Percentiles rank a stretch among this genome's conserved stretches.
Evolutionary conservation across 2,113 vertebrate genomes (phyloP).

Genomic region (Cinclus cinclus): DNA sequence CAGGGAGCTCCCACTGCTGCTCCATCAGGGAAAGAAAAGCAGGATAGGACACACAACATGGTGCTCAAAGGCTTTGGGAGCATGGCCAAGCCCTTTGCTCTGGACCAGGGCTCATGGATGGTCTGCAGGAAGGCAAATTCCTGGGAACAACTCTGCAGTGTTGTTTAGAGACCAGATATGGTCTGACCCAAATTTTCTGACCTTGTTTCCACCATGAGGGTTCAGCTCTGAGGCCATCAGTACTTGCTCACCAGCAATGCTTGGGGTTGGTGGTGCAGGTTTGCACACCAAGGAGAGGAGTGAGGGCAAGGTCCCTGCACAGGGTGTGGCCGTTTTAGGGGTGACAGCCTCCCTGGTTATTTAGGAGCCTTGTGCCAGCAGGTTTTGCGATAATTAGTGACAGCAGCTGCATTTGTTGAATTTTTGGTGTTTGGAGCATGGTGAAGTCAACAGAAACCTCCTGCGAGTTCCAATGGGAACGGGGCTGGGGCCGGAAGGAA

Average conservation of each 20-base stretch:
- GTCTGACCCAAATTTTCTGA: background rate
- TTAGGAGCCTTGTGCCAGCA: background rate
- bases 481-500: background rate
- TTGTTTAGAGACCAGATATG: background rate
- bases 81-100: background rate
- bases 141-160: accelerated
- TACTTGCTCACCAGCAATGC: accelerated
- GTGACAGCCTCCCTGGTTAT: background rate
- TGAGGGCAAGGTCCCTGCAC: background rate
- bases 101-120: accelerated
- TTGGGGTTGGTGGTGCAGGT: accelerated
- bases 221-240: background rate
- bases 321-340: accelerated
- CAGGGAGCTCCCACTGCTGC: background rate
- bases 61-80: background rate
- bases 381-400: background rate
- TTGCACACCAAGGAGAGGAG: background rate
- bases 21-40: background rate
- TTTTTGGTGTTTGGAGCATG: background rate
- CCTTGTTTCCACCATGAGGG: background rate
- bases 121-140: background rate
- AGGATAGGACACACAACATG: accelerated
- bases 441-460: background rate
- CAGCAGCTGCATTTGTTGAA: background rate
- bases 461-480: accelerated